A percentile compares a stretch with the other conserved stretches of the same genome.
Conservation (phyloP, 2,113 vertebrate genomes). For the Morphnarchus princeps region DNA sequence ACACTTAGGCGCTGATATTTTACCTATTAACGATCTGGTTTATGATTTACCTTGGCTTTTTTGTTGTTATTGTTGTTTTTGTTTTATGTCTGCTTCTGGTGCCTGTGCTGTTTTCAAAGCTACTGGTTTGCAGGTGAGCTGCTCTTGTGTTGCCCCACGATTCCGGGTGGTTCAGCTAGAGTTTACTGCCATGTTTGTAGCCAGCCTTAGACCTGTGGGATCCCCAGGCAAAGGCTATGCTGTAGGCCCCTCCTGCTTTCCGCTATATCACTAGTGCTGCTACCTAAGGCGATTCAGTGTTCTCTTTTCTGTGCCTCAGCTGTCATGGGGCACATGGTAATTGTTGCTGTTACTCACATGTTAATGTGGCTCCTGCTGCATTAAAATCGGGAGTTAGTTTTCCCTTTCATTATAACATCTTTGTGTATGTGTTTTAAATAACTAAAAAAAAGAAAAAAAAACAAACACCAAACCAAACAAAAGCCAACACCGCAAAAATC, state of each 20-base stretch:
- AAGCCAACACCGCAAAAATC: neutral
- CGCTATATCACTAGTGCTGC: neutral
- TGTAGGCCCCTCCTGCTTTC: neutral
- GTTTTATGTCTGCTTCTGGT: neutral
- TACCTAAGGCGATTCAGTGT: neutral
- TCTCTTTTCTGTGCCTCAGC: neutral
- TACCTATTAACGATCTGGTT: neutral
- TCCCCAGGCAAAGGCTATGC: neutral
- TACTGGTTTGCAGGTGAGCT: neutral
- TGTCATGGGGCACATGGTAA: neutral
- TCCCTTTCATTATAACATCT: neutral
- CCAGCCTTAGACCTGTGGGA: neutral
- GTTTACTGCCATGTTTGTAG: neutral
- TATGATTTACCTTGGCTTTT: neutral
- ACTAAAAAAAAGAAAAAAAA: neutral
- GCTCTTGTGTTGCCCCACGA: neutral
- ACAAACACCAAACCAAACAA: neutral
- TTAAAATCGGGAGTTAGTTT: neutral
- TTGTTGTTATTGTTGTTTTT: no score
- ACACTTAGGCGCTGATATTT: rapidly evolving
- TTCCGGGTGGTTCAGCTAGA: neutral
- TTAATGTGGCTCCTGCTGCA: neutral
- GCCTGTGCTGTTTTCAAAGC: neutral
- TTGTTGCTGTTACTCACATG: neutral
- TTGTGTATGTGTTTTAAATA: neutral